Evolutionary conservation across 2,797 vertebrate genomes (phyloP), one percentile per base, ranked within the genome.

Genomic region (Characodon lateralis): DNA sequence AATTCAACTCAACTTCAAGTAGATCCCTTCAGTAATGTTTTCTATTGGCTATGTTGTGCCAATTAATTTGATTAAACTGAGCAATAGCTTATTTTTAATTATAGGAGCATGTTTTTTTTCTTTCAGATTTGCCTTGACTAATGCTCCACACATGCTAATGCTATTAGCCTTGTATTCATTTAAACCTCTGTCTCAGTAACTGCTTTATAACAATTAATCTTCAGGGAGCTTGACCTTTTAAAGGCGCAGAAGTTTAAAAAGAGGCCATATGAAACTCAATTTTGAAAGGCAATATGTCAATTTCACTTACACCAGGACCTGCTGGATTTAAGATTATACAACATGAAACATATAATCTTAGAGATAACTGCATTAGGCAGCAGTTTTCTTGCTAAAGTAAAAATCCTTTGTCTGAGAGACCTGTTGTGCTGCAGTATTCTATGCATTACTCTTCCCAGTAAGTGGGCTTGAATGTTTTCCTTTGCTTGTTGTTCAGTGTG

Each of bases 401-500:
- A 66, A 41, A 66, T 41, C 22, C 2, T 9, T 7, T 41, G 63
- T 66, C 63, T 66, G 18, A 66, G 35, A 66, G 9, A 13, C 35
- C 35, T 0, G 24, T 41, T 7, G 3, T 6, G 63, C 20, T 41
- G 41, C 35, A 66, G 16, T 41, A 9, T 2, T 41, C 35, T 66
- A 13, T 66, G 35, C 63, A 24, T 66, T 66, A 24, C 35, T 66
- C 63, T 66, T 66, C 35, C 28, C 13, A 22, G 63, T 13, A 22
- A 41, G 20, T 41, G 63, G 35, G 41, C 35, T 39, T 39, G 61
- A 65, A 65, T 65, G 61, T 65, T 65, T 65, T 35, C 18, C 31
- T 65, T 65, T 65, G 31, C 61, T 39, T 65, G 31, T 65, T 39
- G 59, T 28, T 61, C 59, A 61, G 59, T 61, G 59, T 31, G 26